Evolutionary conservation across 2,797 vertebrate species (phyloP).

Genomic region (Oreochromis mossambicus): DNA sequence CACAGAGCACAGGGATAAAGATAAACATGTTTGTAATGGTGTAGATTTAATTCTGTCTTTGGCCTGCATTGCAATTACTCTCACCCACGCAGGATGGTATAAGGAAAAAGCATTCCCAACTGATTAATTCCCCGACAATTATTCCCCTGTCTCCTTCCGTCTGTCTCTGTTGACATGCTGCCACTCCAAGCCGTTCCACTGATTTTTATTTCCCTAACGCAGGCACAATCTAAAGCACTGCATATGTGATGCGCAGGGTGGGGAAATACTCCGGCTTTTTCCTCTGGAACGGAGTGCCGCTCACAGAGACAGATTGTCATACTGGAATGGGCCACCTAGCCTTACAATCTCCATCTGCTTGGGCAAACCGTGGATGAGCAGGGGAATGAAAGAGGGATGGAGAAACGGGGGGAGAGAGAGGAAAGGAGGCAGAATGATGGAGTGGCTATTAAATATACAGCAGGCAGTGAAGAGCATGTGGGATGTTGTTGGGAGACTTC

Average conservation of each 20-base stretch:
- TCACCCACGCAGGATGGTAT: conserved; percentile 47
- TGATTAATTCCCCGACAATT: conserved; percentile 61
- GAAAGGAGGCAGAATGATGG: conserved; percentile 74
- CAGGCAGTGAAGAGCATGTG: conserved; percentile 65
- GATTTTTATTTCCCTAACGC: conserved; percentile 65
- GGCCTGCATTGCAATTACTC: conserved; percentile 40
- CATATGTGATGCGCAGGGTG: conserved; percentile 43
- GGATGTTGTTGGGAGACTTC: conserved; percentile 63
- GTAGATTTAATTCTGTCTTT: conserved; percentile 76
- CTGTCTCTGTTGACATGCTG: conserved; percentile 67
- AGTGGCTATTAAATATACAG: conserved; percentile 81
- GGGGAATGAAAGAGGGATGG: conserved; percentile 35
- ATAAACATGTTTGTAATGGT: conserved; percentile 81
- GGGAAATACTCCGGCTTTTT: conserved; percentile 45
- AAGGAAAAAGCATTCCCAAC: conserved; percentile 48
- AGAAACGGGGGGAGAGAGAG: conserved; percentile 15
- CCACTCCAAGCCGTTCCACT: conserved; percentile 63
- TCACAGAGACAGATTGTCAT: conserved; percentile 74
- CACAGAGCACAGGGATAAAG: conserved; percentile 63
- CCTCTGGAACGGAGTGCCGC: conserved; percentile 55
- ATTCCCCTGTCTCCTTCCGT: conserved; percentile 46
- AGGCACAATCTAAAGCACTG: conserved; percentile 54
- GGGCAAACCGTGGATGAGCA: conserved; percentile 49
- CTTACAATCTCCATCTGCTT: conserved; percentile 80
- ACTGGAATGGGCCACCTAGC: conserved; percentile 76